Evolutionary conservation across 2,888 invertebrate genomes (phyloP).

Genomic region (Hirtodrosophila histrioides): DNA sequence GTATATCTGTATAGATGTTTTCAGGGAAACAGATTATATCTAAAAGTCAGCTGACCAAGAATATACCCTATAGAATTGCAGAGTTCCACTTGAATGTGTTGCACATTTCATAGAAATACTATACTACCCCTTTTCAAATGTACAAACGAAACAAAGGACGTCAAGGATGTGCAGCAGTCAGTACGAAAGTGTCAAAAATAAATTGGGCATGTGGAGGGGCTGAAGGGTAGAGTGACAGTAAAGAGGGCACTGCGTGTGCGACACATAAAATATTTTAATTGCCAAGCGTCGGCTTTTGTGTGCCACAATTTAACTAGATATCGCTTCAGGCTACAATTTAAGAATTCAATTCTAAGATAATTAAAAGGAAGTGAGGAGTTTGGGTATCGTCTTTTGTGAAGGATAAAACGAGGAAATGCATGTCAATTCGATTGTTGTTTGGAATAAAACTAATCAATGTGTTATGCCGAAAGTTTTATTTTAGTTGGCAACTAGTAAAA

Average conservation of each 20-base stretch:
- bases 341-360: neutral
- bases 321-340: conserved; percentile 6
- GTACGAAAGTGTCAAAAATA: conserved; percentile 58
- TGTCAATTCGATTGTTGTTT: too few species aligned
- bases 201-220: conserved; percentile 1
- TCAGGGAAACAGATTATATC: too few species aligned
- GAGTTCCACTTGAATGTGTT: neutral
- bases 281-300: conserved; percentile 15
- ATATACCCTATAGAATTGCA: too few species aligned
- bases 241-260: conserved; percentile 37
- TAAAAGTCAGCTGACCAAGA: too few species aligned
- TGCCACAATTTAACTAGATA: conserved; percentile 5
- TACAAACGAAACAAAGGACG: conserved; percentile 30
- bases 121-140: neutral
- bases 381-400: too few species aligned
- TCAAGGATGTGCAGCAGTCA: conserved; percentile 50
- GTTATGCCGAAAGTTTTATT: neutral
- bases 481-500: neutral
- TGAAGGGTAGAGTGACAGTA: conserved; percentile 26
- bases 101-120: neutral
- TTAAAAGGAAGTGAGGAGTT: too few species aligned
- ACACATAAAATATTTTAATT: conserved; percentile 64
- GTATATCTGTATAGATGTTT: too few species aligned
- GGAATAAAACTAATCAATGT: neutral
- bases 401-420: too few species aligned